Conservation (phyloP, 2,797 vertebrate genomes). For the Bradypodion ventrale region DNA sequence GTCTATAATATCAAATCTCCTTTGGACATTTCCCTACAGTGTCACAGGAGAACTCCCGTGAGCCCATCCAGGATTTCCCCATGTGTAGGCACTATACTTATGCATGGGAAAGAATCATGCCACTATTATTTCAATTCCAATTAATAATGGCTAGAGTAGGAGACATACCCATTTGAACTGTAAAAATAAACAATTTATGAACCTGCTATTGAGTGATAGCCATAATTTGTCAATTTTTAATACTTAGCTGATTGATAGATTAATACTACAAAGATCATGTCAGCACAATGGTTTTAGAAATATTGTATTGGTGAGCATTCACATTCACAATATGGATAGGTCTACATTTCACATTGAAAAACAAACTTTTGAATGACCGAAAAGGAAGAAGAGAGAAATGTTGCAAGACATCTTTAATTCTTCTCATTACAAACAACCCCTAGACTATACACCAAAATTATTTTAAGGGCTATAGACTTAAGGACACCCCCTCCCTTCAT, state of each 20-base stretch:
- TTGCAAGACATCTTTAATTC: too few relatives aligned
- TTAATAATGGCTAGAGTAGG: not conserved
- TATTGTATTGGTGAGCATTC: not conserved
- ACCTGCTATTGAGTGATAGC: not conserved
- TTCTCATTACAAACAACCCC: too few relatives aligned
- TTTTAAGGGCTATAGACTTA: not conserved
- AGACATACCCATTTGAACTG: not conserved
- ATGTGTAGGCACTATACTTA: too few relatives aligned
- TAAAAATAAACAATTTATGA: not conserved
- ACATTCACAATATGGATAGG: not conserved
- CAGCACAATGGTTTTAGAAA: not conserved
- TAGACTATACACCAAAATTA: not conserved
- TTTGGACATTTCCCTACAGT: not conserved
- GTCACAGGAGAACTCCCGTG: not conserved
- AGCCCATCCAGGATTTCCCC: not conserved
- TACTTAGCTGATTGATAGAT: not conserved
- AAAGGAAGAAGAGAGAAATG: not conserved
- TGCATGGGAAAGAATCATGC: not conserved
- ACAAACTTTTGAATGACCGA: not conserved
- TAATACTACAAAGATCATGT: not conserved
- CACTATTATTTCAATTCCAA: not conserved
- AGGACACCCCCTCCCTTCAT: too few relatives aligned
- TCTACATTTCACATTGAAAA: not conserved
- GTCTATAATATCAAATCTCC: too few relatives aligned
- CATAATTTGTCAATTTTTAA: not conserved